These are phyloP conservation scores for Tenthredo scrophulariae DNA, from an alignment of 2,888 invertebrate species.

Conservation along the genomic window DNA sequence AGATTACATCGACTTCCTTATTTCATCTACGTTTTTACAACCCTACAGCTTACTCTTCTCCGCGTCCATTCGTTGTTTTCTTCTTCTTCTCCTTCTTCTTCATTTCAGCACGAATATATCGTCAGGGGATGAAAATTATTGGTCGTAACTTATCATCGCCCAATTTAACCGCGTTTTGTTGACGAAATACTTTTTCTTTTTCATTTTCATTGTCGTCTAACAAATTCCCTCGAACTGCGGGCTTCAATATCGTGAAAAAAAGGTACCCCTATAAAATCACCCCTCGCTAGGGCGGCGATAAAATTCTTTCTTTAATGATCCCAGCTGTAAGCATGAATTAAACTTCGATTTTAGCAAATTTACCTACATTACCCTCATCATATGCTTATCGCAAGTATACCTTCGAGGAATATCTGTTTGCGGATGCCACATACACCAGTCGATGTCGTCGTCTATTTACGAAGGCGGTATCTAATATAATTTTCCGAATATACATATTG, in stretches of 20 bases:
- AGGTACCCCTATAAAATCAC: neutral
- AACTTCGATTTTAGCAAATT: neutral
- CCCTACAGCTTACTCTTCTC: neutral
- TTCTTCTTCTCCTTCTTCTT: neutral
- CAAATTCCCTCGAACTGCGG: neutral
- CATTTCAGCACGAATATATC: neutral
- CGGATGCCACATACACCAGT: too few species aligned
- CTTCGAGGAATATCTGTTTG: neutral
- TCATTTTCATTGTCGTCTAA: neutral
- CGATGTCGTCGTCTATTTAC: neutral
- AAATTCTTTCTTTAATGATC: neutral
- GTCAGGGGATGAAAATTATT: neutral
- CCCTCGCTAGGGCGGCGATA: neutral
- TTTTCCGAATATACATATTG: neutral
- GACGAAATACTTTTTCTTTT: neutral
- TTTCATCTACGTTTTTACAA: neutral
- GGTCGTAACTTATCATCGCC: slow-evolving; percentile 16
- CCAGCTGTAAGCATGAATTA: neutral
- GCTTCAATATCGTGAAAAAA: neutral
- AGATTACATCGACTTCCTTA: neutral
- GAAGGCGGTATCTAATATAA: neutral
- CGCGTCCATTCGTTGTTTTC: neutral
- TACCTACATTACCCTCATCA: neutral
- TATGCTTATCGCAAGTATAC: neutral
- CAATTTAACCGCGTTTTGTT: neutral